Percentiles rank a stretch among this genome's conserved stretches.
These are phyloP conservation scores for Poecilobothrus nobilitatus DNA, from an alignment of 2,888 invertebrate species.

Conservation along the genomic window DNA sequence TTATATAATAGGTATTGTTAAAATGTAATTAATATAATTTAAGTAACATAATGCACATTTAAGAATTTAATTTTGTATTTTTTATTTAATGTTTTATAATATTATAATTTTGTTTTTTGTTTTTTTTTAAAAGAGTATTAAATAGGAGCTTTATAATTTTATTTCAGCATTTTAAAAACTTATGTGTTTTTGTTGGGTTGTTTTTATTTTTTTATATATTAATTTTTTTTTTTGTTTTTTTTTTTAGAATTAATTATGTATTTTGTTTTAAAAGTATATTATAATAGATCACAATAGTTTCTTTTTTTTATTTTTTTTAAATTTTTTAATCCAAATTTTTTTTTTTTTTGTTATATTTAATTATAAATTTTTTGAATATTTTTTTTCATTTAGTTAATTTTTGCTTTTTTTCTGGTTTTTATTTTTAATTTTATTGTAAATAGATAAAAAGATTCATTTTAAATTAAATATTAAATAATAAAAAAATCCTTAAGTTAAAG, in stretches of 20 bases:
- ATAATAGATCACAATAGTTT: slow-evolving; percentile 1
- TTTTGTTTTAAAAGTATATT: not conserved
- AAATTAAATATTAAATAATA: no score
- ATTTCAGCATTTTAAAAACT: not conserved
- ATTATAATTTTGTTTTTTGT: not conserved
- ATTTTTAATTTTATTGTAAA: no score
- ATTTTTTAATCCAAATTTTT: no score
- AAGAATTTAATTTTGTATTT: no score
- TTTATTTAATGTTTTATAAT: no score
- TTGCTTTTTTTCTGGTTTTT: not conserved
- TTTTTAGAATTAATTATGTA: not conserved
- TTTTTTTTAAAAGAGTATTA: not conserved
- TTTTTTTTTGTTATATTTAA: not conserved
- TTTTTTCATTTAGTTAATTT: not conserved
- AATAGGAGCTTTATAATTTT: not conserved
- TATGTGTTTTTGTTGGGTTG: not conserved
- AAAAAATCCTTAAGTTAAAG: no score
- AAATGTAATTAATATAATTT: no score
- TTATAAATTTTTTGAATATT: not conserved
- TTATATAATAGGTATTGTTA: no score
- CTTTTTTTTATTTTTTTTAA: not conserved
- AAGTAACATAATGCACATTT: no score
- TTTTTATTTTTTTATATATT: not conserved
- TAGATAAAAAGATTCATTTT: no score
- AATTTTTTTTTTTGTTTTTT: not conserved